phyloP scores from a whole-genome alignment of 2,113 vertebrate genomes.

The Clarias batrachus region DNA sequence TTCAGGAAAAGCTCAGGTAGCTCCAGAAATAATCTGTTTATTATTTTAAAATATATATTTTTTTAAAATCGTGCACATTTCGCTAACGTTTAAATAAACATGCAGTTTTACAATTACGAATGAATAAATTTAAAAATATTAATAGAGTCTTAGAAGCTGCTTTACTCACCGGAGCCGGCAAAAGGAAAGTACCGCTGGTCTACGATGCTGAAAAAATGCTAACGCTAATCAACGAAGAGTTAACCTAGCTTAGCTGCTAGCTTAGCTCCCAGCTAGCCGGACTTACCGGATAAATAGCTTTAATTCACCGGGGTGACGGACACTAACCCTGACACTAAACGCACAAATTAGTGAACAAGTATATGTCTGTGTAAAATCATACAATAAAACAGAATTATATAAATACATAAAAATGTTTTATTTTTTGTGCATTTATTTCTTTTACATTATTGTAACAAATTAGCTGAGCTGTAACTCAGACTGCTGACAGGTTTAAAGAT shows the following conservation, averaged over 20 bases:
- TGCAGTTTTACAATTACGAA: not conserved
- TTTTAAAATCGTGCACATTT: not conserved
- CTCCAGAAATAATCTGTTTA: not conserved
- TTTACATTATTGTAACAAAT: slow-evolving; percentile 10
- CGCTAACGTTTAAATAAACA: not conserved
- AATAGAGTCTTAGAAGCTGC: not conserved
- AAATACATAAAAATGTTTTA: not conserved
- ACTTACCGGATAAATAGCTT: slow-evolving; percentile 1
- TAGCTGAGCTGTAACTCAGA: not conserved
- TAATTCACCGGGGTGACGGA: not conserved
- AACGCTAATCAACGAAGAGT: not conserved
- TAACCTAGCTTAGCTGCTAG: not conserved
- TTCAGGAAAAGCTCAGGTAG: not conserved
- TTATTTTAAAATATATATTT: not conserved
- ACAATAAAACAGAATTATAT: not conserved
- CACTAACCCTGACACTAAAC: not conserved
- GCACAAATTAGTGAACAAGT: not conserved
- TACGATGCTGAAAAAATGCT: not conserved
- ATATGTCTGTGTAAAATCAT: not conserved
- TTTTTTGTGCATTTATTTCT: not conserved
- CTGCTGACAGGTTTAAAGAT: not conserved
- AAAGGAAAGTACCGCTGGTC: not conserved
- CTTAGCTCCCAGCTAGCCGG: not conserved
- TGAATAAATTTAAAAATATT: not conserved
- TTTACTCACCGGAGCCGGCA: not conserved